Evolutionary conservation across 2,797 vertebrate species (phyloP).

Genomic region (Chrosomus eos): DNA sequence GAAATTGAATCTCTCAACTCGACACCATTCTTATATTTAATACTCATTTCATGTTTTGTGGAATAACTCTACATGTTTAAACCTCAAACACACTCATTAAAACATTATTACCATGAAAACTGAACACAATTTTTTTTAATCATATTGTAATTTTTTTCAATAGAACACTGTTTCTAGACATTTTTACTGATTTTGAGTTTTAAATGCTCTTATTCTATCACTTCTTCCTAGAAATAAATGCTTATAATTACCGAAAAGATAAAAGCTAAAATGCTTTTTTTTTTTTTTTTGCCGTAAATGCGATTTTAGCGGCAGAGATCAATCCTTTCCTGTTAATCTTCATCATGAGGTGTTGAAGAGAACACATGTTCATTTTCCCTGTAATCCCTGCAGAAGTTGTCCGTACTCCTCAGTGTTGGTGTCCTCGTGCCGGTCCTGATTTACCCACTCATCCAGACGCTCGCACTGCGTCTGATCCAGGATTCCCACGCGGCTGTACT

Average conservation of each 20-base stretch:
- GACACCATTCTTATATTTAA: too few relatives aligned
- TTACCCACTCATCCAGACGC: conserved; percentile 31
- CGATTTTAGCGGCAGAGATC: not conserved
- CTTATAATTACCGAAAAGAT: not conserved
- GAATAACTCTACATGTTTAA: too few relatives aligned
- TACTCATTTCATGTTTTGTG: too few relatives aligned
- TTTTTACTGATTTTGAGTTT: not conserved
- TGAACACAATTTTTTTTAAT: too few relatives aligned
- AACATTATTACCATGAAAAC: too few relatives aligned
- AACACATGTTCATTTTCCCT: not conserved
- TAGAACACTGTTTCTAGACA: conserved; percentile 2
- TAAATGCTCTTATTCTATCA: not conserved
- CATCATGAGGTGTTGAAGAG: not conserved
- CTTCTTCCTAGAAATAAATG: not conserved
- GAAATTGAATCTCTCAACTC: too few relatives aligned
- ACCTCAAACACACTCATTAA: too few relatives aligned
- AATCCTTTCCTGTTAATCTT: not conserved
- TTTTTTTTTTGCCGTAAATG: not conserved
- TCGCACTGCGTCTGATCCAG: conserved; percentile 38
- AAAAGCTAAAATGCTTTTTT: not conserved
- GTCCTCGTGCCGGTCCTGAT: not conserved
- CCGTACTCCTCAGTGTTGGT: conserved; percentile 7
- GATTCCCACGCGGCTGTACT: conserved; percentile 26
- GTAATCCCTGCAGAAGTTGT: not conserved
- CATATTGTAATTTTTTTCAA: not conserved